These are phyloP conservation scores for Actenoides lindsayi DNA, from an alignment of 2,113 vertebrate species.

Conservation along the genomic window DNA sequence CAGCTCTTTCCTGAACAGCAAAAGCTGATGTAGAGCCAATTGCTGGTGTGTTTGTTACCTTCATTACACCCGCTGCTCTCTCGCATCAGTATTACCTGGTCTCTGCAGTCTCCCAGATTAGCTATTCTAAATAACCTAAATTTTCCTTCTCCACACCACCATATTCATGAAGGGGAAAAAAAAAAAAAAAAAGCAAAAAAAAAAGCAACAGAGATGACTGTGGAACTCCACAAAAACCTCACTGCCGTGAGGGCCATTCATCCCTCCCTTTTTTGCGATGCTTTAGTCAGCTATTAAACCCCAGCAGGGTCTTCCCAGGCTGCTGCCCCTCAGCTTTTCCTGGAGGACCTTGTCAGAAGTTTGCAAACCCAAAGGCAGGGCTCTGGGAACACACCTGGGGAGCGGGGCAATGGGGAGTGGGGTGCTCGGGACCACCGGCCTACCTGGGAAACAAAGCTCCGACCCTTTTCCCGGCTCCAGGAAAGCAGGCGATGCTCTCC, in stretches of 20 bases:
- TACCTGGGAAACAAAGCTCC: neutral
- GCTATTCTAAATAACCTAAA: neutral
- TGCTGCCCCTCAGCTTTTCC: neutral
- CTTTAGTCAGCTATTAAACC: neutral
- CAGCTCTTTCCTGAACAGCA: neutral
- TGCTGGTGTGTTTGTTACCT: neutral
- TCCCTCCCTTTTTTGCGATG: neutral
- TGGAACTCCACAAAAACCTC: neutral
- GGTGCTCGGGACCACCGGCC: accelerated
- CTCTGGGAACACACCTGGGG: accelerated
- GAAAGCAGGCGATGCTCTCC: neutral
- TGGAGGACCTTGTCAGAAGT: accelerated
- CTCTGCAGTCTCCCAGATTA: neutral
- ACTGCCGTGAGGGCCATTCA: accelerated
- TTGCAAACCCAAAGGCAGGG: accelerated
- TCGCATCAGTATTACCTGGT: neutral
- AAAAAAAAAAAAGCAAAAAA: neutral
- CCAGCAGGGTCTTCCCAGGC: neutral
- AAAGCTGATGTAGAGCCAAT: neutral
- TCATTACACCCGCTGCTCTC: neutral
- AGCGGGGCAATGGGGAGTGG: accelerated
- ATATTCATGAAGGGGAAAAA: too few species aligned
- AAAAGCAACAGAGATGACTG: neutral
- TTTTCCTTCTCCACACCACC: neutral
- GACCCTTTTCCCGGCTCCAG: accelerated